Base-by-base conservation (phyloP, 2,797 vertebrate genomes). In the Acanthopagrus latus region DNA sequence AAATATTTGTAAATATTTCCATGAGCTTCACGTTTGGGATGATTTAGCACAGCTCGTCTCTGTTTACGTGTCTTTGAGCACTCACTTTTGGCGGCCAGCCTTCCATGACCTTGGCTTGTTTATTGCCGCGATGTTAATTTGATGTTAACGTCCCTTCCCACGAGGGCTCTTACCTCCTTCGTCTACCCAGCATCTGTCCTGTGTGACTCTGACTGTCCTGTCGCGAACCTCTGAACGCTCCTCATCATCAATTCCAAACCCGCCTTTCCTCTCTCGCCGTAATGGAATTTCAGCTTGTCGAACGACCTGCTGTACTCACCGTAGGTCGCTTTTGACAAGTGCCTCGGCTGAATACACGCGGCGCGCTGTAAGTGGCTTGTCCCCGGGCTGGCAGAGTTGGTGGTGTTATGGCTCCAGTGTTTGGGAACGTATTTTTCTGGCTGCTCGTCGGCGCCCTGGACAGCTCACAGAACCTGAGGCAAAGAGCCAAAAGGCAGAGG, bases 401-500 rank as follows among this genome's bases (percentile, higher is more conserved):
- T 57, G 69, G 29, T 59, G 70, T 74, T 86, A 55, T 70, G 79
- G 76, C 48, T 84, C 46, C 67, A 25, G 65, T 52, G 74, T 70
- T 71, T 69, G 10, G 63, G 13, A 57, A 78, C 58, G 67, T 77
- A 67, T 25, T 25, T 80, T 87, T 76, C 81, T 91, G 84, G 80
- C 85, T 83, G 82, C 66, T 74, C 3, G 16, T 81, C 51, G n/a
- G 72, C 41, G 55, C 52, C 78, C 86, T 82, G 83, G 75, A 76
- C 48, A 43, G 74, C 86, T 80, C 76, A 56, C 62, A 68, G 62
- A 79, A 79, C 57, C 41, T 7, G 29, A 62, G 92, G 90, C 86
- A 87, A 71, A 72, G 51, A 78, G 87, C 90, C 91, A 88, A 83
- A 88, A 83, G 16, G 64, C 76, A 46, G 55, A 59, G 57, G 87